A percentile compares a stretch with the other conserved stretches of the same genome.
Conservation (phyloP, 2,888 invertebrate genomes). For the Melinopterus prodromus region DNA sequence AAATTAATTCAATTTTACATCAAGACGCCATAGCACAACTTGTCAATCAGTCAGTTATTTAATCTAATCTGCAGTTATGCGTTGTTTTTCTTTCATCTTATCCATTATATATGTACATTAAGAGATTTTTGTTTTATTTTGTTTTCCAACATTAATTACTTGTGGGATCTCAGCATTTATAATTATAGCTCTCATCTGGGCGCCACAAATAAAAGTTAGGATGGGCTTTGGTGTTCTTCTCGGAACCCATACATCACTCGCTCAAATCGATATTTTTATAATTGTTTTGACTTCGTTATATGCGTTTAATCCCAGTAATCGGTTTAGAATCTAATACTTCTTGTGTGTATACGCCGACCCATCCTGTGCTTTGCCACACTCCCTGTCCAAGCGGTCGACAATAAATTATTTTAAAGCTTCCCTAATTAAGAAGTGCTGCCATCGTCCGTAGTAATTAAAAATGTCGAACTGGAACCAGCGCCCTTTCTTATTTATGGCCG, state of each 20-base stretch:
- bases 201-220: background rate
- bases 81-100: too few species aligned
- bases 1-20: too few species aligned
- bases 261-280: constrained; percentile 4
- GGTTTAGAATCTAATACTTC: constrained; percentile 19
- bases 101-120: too few species aligned
- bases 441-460: constrained; percentile 30
- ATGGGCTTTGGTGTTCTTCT: background rate
- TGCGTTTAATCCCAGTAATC: constrained; percentile 41
- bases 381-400: constrained; percentile 26
- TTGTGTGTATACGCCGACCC: background rate
- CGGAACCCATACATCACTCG: background rate
- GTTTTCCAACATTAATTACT: too few species aligned
- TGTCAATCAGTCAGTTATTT: too few species aligned
- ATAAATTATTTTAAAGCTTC: constrained; percentile 44
- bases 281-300: constrained; percentile 7
- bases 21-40: too few species aligned
- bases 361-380: background rate
- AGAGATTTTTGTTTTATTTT: too few species aligned
- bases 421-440: constrained; percentile 44
- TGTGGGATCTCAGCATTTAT: background rate
- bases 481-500: constrained; percentile 20
- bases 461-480: constrained; percentile 20
- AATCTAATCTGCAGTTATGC: too few species aligned
- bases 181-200: background rate